Conservation (phyloP, 2,888 invertebrate genomes). For the Artemia sinica region DNA sequence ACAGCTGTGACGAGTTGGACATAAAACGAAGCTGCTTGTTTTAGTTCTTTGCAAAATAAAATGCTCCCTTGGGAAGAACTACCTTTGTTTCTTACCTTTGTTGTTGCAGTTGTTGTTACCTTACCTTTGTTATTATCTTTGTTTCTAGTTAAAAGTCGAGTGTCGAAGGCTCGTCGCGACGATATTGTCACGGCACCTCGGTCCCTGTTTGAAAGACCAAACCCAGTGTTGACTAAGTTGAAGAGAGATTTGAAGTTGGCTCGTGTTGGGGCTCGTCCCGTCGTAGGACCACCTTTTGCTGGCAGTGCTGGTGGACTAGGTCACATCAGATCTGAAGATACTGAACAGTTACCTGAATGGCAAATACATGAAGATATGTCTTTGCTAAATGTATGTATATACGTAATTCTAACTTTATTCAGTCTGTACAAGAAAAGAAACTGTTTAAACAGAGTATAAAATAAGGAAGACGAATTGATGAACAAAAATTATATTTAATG, state of each 20-base stretch:
- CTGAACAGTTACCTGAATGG: slow-evolving; percentile 65
- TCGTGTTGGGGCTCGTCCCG: slow-evolving; percentile 30
- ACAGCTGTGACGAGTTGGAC: too few relatives aligned
- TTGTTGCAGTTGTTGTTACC: too few relatives aligned
- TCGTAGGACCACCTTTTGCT: slow-evolving; percentile 24
- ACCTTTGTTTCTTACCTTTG: too few relatives aligned
- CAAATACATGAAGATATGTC: slow-evolving; percentile 75
- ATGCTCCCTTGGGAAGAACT: too few relatives aligned
- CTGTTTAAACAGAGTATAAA: too few relatives aligned
- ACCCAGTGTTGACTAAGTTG: slow-evolving; percentile 53
- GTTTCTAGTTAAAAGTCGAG: slow-evolving; percentile 11
- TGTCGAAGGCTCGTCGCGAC: slow-evolving; percentile 41
- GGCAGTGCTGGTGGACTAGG: slow-evolving; percentile 24
- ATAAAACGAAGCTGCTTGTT: too few relatives aligned
- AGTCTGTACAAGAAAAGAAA: too few relatives aligned
- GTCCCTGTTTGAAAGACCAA: slow-evolving; percentile 61
- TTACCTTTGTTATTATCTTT: too few relatives aligned
- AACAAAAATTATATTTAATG: too few relatives aligned
- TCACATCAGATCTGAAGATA: slow-evolving; percentile 18
- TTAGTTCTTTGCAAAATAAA: too few relatives aligned
- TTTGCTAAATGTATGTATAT: slow-evolving; percentile 48
- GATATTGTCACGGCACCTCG: slow-evolving; percentile 56
- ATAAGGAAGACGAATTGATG: too few relatives aligned
- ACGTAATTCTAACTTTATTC: neutral
- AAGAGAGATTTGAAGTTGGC: slow-evolving; percentile 56